Conservation (phyloP, 64 coral and sea anemone genomes). For the Actinia tenebrosa region DNA sequence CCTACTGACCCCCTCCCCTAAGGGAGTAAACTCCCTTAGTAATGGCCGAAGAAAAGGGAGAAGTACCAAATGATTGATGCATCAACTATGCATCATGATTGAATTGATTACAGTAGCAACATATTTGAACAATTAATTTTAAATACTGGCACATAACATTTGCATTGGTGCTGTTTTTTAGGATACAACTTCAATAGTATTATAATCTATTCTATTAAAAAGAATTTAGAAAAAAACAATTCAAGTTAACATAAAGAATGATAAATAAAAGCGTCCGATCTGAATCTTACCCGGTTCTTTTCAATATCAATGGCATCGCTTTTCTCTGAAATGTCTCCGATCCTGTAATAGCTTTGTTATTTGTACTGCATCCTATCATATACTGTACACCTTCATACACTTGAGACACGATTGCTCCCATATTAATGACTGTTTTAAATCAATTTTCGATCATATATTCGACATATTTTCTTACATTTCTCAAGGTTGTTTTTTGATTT, state of each 20-base stretch:
- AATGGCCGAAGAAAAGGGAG: too few relatives aligned
- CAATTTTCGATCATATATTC: not conserved
- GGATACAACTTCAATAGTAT: too few relatives aligned
- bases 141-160: too few relatives aligned
- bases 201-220: not conserved
- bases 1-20: too few relatives aligned
- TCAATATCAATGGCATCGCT: constrained; percentile 43
- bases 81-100: too few relatives aligned
- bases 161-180: not conserved
- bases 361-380: constrained; percentile 47
- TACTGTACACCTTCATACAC: constrained; percentile 65
- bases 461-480: not conserved
- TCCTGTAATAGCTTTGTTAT: not conserved
- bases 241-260: too few relatives aligned
- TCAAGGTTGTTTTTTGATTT: not conserved
- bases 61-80: too few relatives aligned
- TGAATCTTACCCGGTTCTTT: constrained; percentile 34
- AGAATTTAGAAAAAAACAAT: not conserved
- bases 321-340: not conserved
- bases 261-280: not conserved
- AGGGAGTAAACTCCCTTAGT: too few relatives aligned
- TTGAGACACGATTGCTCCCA: constrained; percentile 57
- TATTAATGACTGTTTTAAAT: not conserved
- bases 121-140: too few relatives aligned
- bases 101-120: too few relatives aligned